These are phyloP conservation scores for Harpegnathos saltator DNA, from an alignment of 1,140 invertebrate genomes.

Conservation along the genomic window DNA sequence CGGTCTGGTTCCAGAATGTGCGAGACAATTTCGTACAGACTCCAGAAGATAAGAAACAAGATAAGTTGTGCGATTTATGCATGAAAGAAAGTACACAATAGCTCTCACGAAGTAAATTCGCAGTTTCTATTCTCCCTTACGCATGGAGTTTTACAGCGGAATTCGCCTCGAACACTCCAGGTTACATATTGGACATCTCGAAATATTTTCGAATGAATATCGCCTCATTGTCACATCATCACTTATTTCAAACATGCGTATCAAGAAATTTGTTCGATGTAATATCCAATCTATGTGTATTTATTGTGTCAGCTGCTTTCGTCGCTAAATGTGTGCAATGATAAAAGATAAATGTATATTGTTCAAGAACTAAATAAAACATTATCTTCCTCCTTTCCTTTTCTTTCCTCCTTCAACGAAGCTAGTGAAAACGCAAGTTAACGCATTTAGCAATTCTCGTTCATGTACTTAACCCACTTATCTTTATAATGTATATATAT, in stretches of 20 bases:
- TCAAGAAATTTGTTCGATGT: background rate
- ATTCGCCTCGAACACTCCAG: background rate
- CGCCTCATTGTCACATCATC: background rate
- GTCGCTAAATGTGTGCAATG: background rate
- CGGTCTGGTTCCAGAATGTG: background rate
- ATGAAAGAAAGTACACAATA: too few species aligned
- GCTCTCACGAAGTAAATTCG: too few species aligned
- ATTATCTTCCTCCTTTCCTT: too few species aligned
- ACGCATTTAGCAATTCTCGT: conserved; percentile 3
- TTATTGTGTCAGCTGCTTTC: background rate
- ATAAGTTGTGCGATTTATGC: too few species aligned
- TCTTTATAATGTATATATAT: conserved; percentile 30
- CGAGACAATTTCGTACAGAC: background rate
- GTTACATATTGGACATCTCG: background rate
- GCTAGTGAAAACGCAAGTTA: background rate
- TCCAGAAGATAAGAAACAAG: background rate
- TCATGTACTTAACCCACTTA: conserved; percentile 18
- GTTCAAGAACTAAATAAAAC: background rate
- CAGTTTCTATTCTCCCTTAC: background rate
- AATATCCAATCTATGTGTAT: background rate
- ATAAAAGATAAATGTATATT: conserved; percentile 9
- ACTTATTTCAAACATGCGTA: background rate
- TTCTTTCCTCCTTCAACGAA: conserved; percentile 5
- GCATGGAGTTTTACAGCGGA: background rate
- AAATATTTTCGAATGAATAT: conserved; percentile 2